Percentiles rank a stretch among this genome's conserved stretches.
Conservation (phyloP, 2,113 vertebrate genomes). For the Neodontobutis hainanensis region DNA sequence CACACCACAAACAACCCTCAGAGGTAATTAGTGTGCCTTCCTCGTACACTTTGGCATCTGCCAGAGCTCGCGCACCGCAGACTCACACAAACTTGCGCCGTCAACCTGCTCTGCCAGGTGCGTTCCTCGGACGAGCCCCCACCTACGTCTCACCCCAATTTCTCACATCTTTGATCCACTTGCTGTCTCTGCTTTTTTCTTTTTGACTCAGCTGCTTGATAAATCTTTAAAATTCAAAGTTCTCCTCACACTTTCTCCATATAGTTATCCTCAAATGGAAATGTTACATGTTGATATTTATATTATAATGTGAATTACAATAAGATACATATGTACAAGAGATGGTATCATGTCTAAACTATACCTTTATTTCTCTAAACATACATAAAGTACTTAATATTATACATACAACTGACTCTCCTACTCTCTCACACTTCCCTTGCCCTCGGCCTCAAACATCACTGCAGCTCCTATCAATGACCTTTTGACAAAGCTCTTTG, state of each 20-base stretch:
- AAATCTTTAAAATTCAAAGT: slow-evolving; percentile 29
- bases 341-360: too few species aligned
- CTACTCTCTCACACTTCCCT: too few species aligned
- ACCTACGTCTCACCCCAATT: background rate
- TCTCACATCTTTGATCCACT: slow-evolving; percentile 15
- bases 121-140: slow-evolving; percentile 10
- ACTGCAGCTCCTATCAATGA: background rate
- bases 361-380: too few species aligned
- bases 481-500: background rate
- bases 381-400: too few species aligned
- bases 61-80: background rate
- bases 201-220: slow-evolving; percentile 20
- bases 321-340: too few species aligned
- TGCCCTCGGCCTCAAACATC: too few species aligned
- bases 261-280: background rate
- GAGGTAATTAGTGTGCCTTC: slow-evolving; percentile 64
- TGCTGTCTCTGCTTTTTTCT: slow-evolving; percentile 22
- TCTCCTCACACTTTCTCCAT: background rate
- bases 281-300: too few species aligned
- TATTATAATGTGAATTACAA: too few species aligned
- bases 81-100: slow-evolving; percentile 2
- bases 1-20: slow-evolving; percentile 55
- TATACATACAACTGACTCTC: too few species aligned
- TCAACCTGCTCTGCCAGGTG: slow-evolving; percentile 59
- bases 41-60: slow-evolving; percentile 63